Percentiles rank a stretch among this genome's conserved stretches.
Conservation (phyloP, 2,888 invertebrate species). For the Erpobdella octoculata region DNA sequence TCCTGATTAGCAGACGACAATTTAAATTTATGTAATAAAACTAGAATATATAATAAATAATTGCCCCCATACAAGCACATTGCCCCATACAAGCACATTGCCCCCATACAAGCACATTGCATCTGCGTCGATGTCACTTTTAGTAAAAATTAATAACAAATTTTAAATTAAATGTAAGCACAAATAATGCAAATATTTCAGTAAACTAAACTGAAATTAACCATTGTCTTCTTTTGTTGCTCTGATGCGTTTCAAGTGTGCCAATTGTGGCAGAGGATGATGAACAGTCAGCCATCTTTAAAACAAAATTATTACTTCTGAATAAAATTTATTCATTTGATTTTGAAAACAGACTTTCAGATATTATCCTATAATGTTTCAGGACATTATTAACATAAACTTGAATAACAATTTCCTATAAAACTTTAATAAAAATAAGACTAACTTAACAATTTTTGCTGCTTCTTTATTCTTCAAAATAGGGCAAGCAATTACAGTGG, state of each 20-base stretch:
- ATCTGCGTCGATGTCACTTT: too few relatives aligned
- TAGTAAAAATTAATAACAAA: too few relatives aligned
- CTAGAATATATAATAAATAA: not conserved
- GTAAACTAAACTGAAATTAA: slow-evolving; percentile 32
- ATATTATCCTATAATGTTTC: too few relatives aligned
- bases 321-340: not conserved
- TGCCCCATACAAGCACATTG: too few relatives aligned
- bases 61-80: not conserved
- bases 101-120: too few relatives aligned
- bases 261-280: not conserved
- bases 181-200: slow-evolving; percentile 38
- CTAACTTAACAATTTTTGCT: slow-evolving; percentile 37
- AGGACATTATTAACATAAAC: too few relatives aligned
- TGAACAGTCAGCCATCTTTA: not conserved
- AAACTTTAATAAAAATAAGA: not conserved
- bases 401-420: not conserved
- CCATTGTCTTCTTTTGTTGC: too few relatives aligned
- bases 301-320: not conserved
- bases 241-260: too few relatives aligned
- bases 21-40: not conserved
- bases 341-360: too few relatives aligned
- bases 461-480: slow-evolving; percentile 38
- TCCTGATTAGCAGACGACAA: not conserved
- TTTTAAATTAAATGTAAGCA: too few relatives aligned
- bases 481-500: slow-evolving; percentile 37